A percentile compares a stretch with the other conserved stretches of the same genome.
phyloP scores from a whole-genome alignment of 2,113 vertebrate species.

The Sterna hirundo region DNA sequence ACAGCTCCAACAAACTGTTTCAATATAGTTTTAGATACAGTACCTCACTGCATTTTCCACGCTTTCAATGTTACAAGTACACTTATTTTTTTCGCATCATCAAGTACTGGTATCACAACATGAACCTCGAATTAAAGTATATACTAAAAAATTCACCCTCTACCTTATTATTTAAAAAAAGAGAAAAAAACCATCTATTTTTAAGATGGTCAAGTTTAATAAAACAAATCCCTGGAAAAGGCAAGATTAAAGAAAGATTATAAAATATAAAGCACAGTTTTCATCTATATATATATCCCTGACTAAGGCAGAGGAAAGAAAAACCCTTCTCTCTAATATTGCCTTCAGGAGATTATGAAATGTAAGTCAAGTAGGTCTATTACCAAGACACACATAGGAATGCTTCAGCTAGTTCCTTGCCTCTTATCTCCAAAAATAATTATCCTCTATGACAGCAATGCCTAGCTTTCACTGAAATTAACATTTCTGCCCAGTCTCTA shows the following conservation, averaged over 20 bases:
- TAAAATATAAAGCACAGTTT: not conserved
- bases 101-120: not conserved
- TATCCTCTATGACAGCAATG: not conserved
- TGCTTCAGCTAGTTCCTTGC: not conserved
- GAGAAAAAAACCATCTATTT: not conserved
- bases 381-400: not conserved
- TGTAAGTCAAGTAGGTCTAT: not conserved
- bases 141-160: not conserved
- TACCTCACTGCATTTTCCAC: not conserved
- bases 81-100: not conserved
- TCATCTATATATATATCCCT: not conserved
- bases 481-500: not conserved
- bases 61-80: not conserved
- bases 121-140: rapidly evolving
- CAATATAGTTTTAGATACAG: not conserved
- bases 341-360: not conserved
- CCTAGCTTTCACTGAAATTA: not conserved
- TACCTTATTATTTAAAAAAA: not conserved
- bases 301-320: rapidly evolving
- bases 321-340: not conserved
- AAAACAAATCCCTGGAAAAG: not conserved
- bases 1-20: not conserved
- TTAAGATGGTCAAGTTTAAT: not conserved
- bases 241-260: not conserved
- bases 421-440: not conserved